Percentiles rank a stretch among this genome's conserved stretches.
Evolutionary conservation across 2,797 vertebrate genomes (phyloP).

Genomic region (Chaetophractus vellerosus): DNA sequence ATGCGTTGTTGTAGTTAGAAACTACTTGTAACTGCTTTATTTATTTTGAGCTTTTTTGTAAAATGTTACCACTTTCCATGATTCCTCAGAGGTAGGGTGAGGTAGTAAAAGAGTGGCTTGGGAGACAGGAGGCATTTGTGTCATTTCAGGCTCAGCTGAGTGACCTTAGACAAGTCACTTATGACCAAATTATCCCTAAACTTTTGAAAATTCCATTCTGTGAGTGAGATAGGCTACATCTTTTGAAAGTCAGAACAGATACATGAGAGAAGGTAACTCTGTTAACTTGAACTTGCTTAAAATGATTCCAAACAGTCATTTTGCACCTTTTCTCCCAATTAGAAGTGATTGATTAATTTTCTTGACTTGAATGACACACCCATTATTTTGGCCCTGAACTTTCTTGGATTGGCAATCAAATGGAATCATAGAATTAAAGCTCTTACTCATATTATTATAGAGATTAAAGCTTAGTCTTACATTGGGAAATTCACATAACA

Average conservation of each 20-base stretch:
- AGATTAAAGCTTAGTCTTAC: slow-evolving; percentile 8
- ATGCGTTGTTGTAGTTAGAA: slow-evolving; percentile 32
- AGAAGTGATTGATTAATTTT: slow-evolving; percentile 40
- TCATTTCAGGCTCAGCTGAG: slow-evolving; percentile 1
- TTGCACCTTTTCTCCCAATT: not conserved
- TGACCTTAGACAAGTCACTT: slow-evolving; percentile 21
- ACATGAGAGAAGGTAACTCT: not conserved
- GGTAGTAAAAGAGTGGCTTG: slow-evolving; percentile 26
- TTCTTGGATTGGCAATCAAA: slow-evolving; percentile 47
- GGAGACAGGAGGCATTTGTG: not conserved
- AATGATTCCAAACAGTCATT: not conserved
- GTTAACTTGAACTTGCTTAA: not conserved
- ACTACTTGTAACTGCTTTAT: slow-evolving; percentile 24
- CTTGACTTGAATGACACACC: slow-evolving; percentile 32
- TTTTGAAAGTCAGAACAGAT: slow-evolving; percentile 21
- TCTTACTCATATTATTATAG: slow-evolving; percentile 1
- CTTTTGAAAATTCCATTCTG: not conserved
- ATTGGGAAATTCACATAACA: slow-evolving; percentile 25
- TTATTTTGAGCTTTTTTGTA: slow-evolving; percentile 58
- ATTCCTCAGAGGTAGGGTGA: not conserved
- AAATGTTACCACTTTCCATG: not conserved
- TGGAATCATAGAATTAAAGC: slow-evolving; percentile 46
- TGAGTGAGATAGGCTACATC: not conserved
- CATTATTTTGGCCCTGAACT: not conserved
- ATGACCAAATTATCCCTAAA: not conserved